Evolutionary conservation across 1,140 invertebrate species (phyloP).

Genomic region (Panulirus ornatus): DNA sequence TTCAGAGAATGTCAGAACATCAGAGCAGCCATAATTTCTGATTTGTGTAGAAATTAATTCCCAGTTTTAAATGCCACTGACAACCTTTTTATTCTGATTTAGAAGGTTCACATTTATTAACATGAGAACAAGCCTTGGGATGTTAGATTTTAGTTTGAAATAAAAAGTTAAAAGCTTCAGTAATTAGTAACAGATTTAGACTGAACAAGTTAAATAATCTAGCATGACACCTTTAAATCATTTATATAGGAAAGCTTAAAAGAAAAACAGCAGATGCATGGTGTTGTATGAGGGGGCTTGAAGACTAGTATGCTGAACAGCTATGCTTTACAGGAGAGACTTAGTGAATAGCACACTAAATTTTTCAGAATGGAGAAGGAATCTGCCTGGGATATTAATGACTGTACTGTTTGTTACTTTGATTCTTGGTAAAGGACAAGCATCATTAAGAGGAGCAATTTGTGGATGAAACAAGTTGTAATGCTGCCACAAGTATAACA

Average conservation of each 20-base stretch:
- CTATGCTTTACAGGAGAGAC: background rate
- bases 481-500: conserved; percentile 56
- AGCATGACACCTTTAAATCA: background rate
- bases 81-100: conserved; percentile 31
- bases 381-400: background rate
- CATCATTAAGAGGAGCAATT: background rate
- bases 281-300: background rate
- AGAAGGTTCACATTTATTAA: background rate
- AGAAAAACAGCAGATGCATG: background rate
- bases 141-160: background rate
- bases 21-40: conserved; percentile 16
- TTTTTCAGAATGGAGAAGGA: background rate
- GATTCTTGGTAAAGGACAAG: conserved; percentile 9
- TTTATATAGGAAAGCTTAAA: conserved; percentile 26
- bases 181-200: conserved; percentile 10
- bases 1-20: conserved; percentile 20
- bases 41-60: conserved; percentile 19
- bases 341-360: background rate
- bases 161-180: conserved; percentile 24
- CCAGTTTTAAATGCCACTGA: conserved; percentile 25
- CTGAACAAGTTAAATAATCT: background rate
- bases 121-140: background rate
- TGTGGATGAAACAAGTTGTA: conserved; percentile 33
- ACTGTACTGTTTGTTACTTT: conserved; percentile 5
- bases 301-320: background rate